Evolutionary conservation across 2,113 vertebrate genomes (phyloP), one percentile per base, ranked within the genome.

Genomic region (Callopanchax toddi): DNA sequence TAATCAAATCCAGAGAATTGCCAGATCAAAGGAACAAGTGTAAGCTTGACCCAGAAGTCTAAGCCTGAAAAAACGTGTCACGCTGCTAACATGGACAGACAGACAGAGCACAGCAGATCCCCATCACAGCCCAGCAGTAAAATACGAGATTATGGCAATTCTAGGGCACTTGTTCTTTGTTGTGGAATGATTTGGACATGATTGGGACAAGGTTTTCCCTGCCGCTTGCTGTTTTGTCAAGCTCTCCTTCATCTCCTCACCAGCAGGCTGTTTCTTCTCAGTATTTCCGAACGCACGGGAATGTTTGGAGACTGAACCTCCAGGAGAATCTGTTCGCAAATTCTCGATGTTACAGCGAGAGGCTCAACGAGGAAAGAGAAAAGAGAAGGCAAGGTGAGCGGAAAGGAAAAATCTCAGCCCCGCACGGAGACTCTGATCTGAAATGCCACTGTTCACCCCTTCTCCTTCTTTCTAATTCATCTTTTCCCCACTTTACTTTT

Each of bases 181-280:
- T 86, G 78, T 85, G 77, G 71, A 84, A 89, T 84, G 83, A 88
- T 87, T 87, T 84, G 82, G 82, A 71, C 76, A 85, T 85, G 81
- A 88, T 86, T 86, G 79, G 71, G 79, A 77, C 71, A 69, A 57
- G 80, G 51, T 82, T 83, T 74, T 60, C 65, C 58, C 71, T 32
- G 59, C 73, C 40, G 56, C 74, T 69, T 45, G 78, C 80, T 79
- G 83, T 74, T 79, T 70, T 64, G 43, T 64, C 6, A 18, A 45
- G 51, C 79, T 61, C 51, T 67, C 74, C 51, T 49, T 63, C 52
- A 63, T 64, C 51, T 71, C 48, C 3, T 20, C 21, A 71, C 51
- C 74, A 55, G 76, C 66, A 60, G 65, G 64, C 56, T 29, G 32
- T 39, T 43, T 53, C 29, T 64, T 72, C 67, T 50, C 63, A 53